Evolutionary conservation across 2,113 vertebrate species (phyloP), one percentile per base, ranked within the genome.

Genomic region (Amblyopsis rosae): DNA sequence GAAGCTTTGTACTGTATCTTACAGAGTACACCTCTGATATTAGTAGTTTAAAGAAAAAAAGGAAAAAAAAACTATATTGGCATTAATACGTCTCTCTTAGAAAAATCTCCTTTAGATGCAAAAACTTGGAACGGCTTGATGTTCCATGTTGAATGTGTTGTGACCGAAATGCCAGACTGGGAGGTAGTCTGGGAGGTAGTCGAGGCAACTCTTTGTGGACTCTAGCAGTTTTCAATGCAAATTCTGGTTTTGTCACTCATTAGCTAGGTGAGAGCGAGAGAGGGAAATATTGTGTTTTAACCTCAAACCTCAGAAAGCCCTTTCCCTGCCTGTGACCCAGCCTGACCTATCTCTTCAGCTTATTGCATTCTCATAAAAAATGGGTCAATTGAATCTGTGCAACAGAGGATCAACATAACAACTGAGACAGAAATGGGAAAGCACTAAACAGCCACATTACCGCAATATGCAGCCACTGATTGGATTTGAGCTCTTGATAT

Each of bases 351-450:
- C 32, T 47, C 13, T 63, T 58, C 56, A 60, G 56, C 49, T 76
- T 78, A 69, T 81, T 84, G 70, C 47, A 56, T 76, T 72, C 58
- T 57, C 54, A 79, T 33, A 47, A 73, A 75, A 80, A 83, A 78
- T 69, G 63, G 80, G 84, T 85, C 79, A 69, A 72, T 80, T 55
- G 47, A 87, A 85, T 83, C 90, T 80, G 88, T 73, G 15, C 62
- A 81, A 79, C 72, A 17, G 62, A 56, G 56, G 59, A 65, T 69
- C 62, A 67, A 77, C 76, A 68, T 59, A 82, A 77, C 58, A 74
- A 76, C 74, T 26, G 80, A 72, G 68, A 73, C 15, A 63, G 61
- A 75, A 69, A 84, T 72, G 71, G 74, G 57, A 86, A 70, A 66
- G 54, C 66, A 73, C 48, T 72, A 76, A 80, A 73, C 66, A 0